A percentile compares a stretch with the other conserved stretches of the same genome.
Evolutionary conservation across 2,113 vertebrate species (phyloP).

Genomic region (Lathamus discolor): DNA sequence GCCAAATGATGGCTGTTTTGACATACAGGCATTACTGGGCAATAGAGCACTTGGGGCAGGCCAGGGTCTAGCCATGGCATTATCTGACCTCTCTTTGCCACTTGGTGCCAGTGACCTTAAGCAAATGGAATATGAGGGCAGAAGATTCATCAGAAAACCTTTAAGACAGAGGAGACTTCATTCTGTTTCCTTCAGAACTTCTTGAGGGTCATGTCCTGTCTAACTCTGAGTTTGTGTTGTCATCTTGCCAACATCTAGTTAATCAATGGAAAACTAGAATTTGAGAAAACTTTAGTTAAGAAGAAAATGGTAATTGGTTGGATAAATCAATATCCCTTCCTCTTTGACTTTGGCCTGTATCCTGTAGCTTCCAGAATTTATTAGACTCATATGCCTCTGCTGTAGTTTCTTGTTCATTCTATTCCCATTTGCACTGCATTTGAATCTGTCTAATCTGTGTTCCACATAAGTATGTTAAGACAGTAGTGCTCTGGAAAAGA

Average conservation of each 20-base stretch:
- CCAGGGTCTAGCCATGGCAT: too few relatives aligned
- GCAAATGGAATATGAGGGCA: neutral
- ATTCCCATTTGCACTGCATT: neutral
- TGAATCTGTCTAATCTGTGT: neutral
- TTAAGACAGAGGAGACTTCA: neutral
- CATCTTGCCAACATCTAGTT: neutral
- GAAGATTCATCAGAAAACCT: neutral
- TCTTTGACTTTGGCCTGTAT: neutral
- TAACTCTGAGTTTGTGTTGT: neutral
- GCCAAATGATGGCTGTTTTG: neutral
- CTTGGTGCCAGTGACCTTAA: neutral
- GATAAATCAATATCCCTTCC: neutral
- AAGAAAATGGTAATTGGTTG: neutral
- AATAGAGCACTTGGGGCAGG: neutral
- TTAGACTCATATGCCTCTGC: neutral
- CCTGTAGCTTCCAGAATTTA: neutral
- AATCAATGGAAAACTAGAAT: neutral
- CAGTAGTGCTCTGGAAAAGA: neutral
- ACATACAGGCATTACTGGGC: rapidly evolving
- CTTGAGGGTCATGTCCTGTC: neutral
- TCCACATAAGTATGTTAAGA: neutral
- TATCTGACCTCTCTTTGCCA: neutral
- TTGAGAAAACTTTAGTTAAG: neutral
- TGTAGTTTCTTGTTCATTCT: neutral
- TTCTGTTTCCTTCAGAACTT: neutral